Base-by-base conservation (phyloP, 2,797 vertebrate genomes). In the Sebastes wilsoni region DNA sequence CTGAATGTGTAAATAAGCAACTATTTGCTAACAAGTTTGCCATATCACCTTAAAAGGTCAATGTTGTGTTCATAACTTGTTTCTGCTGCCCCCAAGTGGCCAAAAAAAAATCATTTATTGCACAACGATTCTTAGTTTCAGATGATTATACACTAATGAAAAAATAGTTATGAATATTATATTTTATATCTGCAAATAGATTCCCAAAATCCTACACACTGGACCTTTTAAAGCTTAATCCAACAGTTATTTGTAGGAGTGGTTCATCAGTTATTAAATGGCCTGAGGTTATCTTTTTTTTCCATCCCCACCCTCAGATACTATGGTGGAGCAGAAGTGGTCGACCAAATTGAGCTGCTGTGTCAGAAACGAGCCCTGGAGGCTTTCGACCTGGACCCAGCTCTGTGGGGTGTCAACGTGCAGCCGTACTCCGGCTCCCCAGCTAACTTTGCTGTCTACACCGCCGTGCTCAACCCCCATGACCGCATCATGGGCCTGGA, bases 401-500 rank as follows among this genome's bases (percentile, higher is more conserved):
- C 94, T 0, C 88, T 65, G 67, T 99, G 98, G 98, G 98, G 98
- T 0, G 97, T 98, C 77, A 99, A 99, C 0, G 98, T 99, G 5
- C 97, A 99, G 92, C 98, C 97, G 0, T 99, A 99, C 91, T 99
- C 98, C 0, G 98, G 98, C 2, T 99, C 97, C 14, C 98, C 98
- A 0, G 98, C 98, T 66, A 99, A 99, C 89, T 97, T 99, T 5
- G 98, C 98, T 0, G 96, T 93, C 72, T 99, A 98, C 92, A 98
- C 97, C 0, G 96, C 98, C 2, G 95, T 99, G 46, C 96, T 99
- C 79, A 96, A 96, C 20, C 98, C 98, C 7, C 98, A 99, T 0
- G 98, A 99, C 46, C 97, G 98, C 61, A 97, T 99, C 84, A 99
- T 99, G 98, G 98, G 98, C 46, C 93, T 99, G 84, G 98, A 99